Evolutionary conservation across 1,140 invertebrate genomes (phyloP), one percentile per base, ranked within the genome.

Genomic region (Bradysia coprophila): DNA sequence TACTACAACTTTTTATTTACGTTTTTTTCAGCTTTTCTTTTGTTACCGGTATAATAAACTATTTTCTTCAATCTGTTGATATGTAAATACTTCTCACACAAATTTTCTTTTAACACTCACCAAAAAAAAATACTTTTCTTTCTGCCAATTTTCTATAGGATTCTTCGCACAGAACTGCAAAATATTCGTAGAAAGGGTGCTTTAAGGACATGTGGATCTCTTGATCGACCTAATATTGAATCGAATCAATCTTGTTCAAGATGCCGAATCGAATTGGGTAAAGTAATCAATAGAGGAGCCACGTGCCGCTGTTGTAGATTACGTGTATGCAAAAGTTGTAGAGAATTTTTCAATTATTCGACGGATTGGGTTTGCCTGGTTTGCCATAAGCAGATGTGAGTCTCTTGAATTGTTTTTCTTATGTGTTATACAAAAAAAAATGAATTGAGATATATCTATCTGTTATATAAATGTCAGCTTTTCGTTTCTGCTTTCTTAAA

Each of bases 301-400:
- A 57, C 68, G 36, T 84, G 81, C 56, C 66, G 69, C 38, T 64
- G 71, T 6, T 84, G 81, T 59, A 67, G 73, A 46, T 64, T 75
- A 52, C 67, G 74, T 48, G 78, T 83, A 21, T 83, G 80, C 63
- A 78, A 81, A 56, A 69, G 69, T 50, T 83, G 81, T 56, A 68
- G 80, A 34, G 72, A 77, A 51, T 72, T 73, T 49, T 66, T 65
- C 10, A n/a, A 11, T 16, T 23, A 6, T 16, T 66, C 66, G 42
- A 67, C 69, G 41, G 73, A 81, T 51, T 83, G 80, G 80, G 66
- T 82, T 38, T 83, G 81, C 57, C 65, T 69, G 41, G 69, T 80
- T 48, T 84, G 80, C 59, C 67, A 77, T 53, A 81, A 79, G 62
- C 71, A 77, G 59, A 71, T 76, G 79, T 82, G 64, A 80, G 77